A percentile compares a stretch with the other conserved stretches of the same genome.
Evolutionary conservation across 92 coral and sea anemone genomes (phyloP).

Genomic region (Actinernus sp.): DNA sequence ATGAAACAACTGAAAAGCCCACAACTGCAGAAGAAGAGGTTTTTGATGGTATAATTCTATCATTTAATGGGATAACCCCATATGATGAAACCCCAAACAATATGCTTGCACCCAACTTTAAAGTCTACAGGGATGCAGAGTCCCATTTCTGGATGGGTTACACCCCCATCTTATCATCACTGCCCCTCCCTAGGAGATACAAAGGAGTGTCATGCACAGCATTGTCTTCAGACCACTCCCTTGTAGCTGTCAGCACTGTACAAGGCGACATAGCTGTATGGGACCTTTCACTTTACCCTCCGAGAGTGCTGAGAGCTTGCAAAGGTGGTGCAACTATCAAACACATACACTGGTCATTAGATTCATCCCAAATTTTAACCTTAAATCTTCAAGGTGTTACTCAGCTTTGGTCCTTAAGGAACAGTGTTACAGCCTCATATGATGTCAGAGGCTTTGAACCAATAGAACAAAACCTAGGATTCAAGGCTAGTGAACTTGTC

Average conservation of each 20-base stretch:
- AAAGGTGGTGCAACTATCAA: slow-evolving; percentile 55
- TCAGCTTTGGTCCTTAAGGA: slow-evolving; percentile 71
- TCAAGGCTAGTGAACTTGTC: slow-evolving; percentile 51
- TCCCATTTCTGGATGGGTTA: slow-evolving; percentile 75
- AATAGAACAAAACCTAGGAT: slow-evolving; percentile 59
- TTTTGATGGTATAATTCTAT: slow-evolving; percentile 77
- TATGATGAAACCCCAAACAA: slow-evolving; percentile 52
- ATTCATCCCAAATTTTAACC: slow-evolving; percentile 61
- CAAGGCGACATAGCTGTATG: slow-evolving; percentile 85
- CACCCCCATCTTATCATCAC: slow-evolving; percentile 26
- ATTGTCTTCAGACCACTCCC: slow-evolving; percentile 63
- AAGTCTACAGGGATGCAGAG: slow-evolving; percentile 62
- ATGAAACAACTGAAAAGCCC: slow-evolving; percentile 9
- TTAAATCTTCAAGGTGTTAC: slow-evolving; percentile 62
- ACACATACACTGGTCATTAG: slow-evolving; percentile 69
- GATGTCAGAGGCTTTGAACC: slow-evolving; percentile 86
- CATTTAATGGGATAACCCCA: slow-evolving; percentile 68
- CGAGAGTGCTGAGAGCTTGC: slow-evolving; percentile 71
- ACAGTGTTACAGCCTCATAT: slow-evolving; percentile 47
- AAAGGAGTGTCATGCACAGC: slow-evolving; percentile 77
- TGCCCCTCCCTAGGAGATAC: slow-evolving; percentile 75
- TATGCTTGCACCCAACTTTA: slow-evolving; percentile 49
- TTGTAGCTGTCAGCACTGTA: slow-evolving; percentile 74
- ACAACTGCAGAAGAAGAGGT: slow-evolving; percentile 36
- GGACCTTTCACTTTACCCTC: slow-evolving; percentile 77